Percentiles rank a stretch among this genome's conserved stretches.
Evolutionary conservation across 2,888 invertebrate species (phyloP).

Genomic region (Cenopis cana): DNA sequence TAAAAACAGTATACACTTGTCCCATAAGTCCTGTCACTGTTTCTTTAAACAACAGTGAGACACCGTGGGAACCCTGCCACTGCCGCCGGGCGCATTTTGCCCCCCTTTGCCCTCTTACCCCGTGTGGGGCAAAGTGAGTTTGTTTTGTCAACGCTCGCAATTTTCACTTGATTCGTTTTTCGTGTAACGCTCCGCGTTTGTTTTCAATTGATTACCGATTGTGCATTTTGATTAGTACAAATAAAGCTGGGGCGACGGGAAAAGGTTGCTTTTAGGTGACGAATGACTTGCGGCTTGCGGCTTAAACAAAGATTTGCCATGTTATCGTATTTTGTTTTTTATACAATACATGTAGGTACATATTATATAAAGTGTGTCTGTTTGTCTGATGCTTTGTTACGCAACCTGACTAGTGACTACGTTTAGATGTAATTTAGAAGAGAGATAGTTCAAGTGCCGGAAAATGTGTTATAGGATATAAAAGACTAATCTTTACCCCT

Average conservation of each 20-base stretch:
- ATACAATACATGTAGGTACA: too few relatives aligned
- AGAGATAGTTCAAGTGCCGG: neutral
- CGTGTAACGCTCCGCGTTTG: conserved; percentile 38
- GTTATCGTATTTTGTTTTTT: too few relatives aligned
- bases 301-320: neutral
- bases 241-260: neutral
- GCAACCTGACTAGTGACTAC: neutral
- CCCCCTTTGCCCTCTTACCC: neutral
- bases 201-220: conserved; percentile 44
- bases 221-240: conserved; percentile 37
- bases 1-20: conserved; percentile 21
- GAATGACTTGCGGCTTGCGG: neutral
- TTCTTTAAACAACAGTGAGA: conserved; percentile 27
- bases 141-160: conserved; percentile 35
- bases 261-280: neutral
- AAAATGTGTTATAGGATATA: too few relatives aligned
- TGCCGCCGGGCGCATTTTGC: conserved; percentile 14
- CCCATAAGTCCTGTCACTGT: conserved; percentile 10
- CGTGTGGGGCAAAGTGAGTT: conserved; percentile 27
- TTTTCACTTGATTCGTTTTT: conserved; percentile 44
- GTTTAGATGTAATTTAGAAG: neutral
- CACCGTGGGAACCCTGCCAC: conserved; percentile 40
- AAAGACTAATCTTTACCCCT: neutral
- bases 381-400: neutral
- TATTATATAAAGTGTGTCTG: too few relatives aligned